Percentiles rank a stretch among this genome's conserved stretches.
phyloP scores from a whole-genome alignment of 2,113 vertebrate species.

The Limanda limanda region DNA sequence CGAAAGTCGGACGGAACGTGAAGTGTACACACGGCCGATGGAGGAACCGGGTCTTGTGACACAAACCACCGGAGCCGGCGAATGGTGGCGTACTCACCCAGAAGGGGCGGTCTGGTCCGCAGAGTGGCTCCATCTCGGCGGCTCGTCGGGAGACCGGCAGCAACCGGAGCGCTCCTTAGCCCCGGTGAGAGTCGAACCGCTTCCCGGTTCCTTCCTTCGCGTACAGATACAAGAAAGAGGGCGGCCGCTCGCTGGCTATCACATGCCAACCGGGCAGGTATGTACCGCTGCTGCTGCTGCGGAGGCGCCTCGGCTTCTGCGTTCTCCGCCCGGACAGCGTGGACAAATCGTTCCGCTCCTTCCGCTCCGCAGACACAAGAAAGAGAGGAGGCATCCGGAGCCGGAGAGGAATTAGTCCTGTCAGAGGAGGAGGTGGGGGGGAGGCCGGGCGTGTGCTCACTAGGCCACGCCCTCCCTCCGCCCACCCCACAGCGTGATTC shows the following conservation, averaged over 20 bases:
- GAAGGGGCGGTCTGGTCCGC: conserved; percentile 78
- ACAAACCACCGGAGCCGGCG: not conserved
- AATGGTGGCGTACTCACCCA: conserved; percentile 76
- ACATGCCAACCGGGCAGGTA: conserved; percentile 47
- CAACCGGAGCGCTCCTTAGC: conserved; percentile 38
- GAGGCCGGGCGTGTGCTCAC: conserved; percentile 18
- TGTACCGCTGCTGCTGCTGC: conserved; percentile 10
- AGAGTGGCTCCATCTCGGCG: conserved; percentile 78
- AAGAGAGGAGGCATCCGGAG: conserved; percentile 24
- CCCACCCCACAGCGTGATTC: not conserved
- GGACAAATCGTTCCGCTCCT: conserved; percentile 34
- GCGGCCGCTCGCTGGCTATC: conserved; percentile 28
- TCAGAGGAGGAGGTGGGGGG: conserved; percentile 22
- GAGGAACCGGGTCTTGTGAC: conserved; percentile 30
- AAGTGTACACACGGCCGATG: conserved; percentile 1
- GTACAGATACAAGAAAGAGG: not conserved
- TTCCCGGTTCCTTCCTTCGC: conserved; percentile 14
- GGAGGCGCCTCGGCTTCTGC: not conserved
- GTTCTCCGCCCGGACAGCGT: not conserved
- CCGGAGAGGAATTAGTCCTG: not conserved
- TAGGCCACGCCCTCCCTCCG: conserved; percentile 47
- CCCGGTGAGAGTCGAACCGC: conserved; percentile 32
- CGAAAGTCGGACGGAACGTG: conserved; percentile 11
- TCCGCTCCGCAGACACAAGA: conserved; percentile 27
- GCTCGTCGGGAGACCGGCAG: conserved; percentile 41